phyloP scores from a whole-genome alignment of 2,888 invertebrate species.

The Muscina levida region DNA sequence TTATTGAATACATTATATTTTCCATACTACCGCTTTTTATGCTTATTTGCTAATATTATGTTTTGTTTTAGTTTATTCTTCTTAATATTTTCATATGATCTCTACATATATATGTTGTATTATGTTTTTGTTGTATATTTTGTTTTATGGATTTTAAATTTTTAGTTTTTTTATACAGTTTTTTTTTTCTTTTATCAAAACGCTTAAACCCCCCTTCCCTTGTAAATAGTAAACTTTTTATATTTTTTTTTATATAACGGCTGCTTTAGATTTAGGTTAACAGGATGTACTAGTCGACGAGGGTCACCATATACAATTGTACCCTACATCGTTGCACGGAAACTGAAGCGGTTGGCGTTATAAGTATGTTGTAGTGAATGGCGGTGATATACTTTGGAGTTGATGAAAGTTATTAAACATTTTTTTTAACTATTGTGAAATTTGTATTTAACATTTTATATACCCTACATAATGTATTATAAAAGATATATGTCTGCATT shows the following conservation, averaged over 20 bases:
- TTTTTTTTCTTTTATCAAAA: conserved; percentile 8
- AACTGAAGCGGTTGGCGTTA: too few relatives aligned
- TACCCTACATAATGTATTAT: too few relatives aligned
- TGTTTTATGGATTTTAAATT: background rate
- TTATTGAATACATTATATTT: background rate
- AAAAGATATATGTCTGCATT: too few relatives aligned
- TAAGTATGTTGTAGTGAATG: too few relatives aligned
- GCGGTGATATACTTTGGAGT: too few relatives aligned
- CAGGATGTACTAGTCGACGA: background rate
- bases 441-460: too few relatives aligned
- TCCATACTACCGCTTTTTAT: background rate
- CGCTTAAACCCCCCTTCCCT: background rate
- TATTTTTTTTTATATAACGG: conserved; percentile 25
- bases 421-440: too few relatives aligned
- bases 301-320: background rate
- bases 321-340: conserved; percentile 2
- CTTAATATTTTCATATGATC: background rate
- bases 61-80: conserved; percentile 4
- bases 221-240: conserved; percentile 16
- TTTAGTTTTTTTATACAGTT: conserved; percentile 5
- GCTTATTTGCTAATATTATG: conserved; percentile 3
- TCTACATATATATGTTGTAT: too few relatives aligned
- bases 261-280: background rate
- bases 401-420: too few relatives aligned
- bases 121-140: conserved; percentile 16